These are phyloP conservation scores for Oryzias curvinotus DNA, from an alignment of 2,113 vertebrate species.

Conservation along the genomic window DNA sequence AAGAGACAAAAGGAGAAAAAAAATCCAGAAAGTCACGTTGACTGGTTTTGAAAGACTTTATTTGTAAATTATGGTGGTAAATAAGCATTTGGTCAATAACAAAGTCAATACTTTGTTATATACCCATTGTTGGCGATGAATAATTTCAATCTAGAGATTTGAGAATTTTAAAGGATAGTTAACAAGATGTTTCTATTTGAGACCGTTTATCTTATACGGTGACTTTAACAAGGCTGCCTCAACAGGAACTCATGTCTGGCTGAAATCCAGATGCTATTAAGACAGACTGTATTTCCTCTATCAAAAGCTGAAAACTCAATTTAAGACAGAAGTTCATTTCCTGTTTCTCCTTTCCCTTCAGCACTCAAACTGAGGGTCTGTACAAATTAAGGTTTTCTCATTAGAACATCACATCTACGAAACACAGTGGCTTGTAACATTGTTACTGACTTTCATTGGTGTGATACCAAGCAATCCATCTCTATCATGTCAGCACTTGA, in stretches of 20 bases:
- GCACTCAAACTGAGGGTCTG: constrained; percentile 32
- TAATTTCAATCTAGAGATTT: no score
- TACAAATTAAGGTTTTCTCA: constrained; percentile 26
- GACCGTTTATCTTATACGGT: constrained; percentile 41
- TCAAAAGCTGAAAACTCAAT: constrained; percentile 18
- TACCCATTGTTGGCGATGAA: no score
- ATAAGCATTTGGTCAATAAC: no score
- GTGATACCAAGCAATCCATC: constrained; percentile 16
- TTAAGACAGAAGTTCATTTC: constrained; percentile 27
- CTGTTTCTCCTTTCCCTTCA: constrained; percentile 23
- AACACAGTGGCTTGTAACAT: not conserved
- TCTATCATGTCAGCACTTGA: not conserved
- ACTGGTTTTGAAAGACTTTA: no score
- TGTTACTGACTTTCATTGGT: constrained; percentile 24
- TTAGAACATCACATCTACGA: constrained; percentile 10
- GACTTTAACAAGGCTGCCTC: constrained; percentile 41
- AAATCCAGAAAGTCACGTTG: no score
- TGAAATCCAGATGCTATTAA: constrained; percentile 39
- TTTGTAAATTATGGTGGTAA: no score
- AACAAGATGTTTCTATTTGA: constrained; percentile 38
- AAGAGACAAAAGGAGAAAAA: no score
- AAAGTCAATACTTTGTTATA: no score
- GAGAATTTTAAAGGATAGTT: no score
- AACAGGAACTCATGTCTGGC: constrained; percentile 32
- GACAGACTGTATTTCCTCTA: constrained; percentile 19